A percentile compares a stretch with the other conserved stretches of the same genome.
These are phyloP conservation scores for Momotus momota DNA, from an alignment of 2,797 vertebrate genomes.

Conservation along the genomic window DNA sequence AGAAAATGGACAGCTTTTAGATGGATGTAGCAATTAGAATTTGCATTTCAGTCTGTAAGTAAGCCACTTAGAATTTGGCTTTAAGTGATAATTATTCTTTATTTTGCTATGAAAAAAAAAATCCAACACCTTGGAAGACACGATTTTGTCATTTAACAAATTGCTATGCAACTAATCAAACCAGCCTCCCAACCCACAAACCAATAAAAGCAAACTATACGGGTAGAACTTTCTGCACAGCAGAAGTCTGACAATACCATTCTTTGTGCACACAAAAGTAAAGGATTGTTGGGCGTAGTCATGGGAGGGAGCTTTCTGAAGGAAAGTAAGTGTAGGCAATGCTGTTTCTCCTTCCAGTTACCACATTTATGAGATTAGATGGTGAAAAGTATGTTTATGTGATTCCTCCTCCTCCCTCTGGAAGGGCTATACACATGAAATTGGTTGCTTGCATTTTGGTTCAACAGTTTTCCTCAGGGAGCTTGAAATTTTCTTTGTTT, in stretches of 20 bases:
- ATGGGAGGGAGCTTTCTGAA: neutral
- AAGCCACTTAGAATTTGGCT: neutral
- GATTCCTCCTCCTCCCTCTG: neutral
- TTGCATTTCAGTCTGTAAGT: neutral
- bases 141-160: neutral
- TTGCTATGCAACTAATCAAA: neutral
- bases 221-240: neutral
- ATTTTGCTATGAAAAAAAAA: neutral
- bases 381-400: neutral
- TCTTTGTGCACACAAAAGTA: neutral
- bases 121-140: neutral
- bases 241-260: neutral
- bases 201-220: neutral
- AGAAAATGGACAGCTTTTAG: slow-evolving; percentile 4
- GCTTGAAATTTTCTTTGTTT: neutral
- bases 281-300: neutral
- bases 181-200: slow-evolving; percentile 1
- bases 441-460: neutral
- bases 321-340: neutral
- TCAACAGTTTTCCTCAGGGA: neutral
- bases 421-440: neutral
- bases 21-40: neutral
- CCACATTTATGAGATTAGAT: neutral
- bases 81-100: neutral
- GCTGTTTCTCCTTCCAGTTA: neutral